Conservation (phyloP, 2,888 invertebrate genomes). For the Microplitis manilae region DNA sequence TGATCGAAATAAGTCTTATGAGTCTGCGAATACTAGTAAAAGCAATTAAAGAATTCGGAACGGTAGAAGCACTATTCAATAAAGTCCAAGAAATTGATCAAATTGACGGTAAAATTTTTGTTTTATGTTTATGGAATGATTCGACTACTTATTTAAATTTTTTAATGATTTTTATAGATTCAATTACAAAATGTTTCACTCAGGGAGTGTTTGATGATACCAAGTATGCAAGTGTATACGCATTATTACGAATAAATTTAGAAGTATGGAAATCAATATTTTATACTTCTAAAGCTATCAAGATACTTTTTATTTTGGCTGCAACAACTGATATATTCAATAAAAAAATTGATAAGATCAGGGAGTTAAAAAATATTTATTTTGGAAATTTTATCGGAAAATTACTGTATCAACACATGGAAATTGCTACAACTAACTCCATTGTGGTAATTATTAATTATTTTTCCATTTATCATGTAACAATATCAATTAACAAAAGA, state of each 20-base stretch:
- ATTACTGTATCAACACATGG: background rate
- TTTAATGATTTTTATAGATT: background rate
- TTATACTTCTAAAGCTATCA: background rate
- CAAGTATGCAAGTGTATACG: slow-evolving; percentile 10
- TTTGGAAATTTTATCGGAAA: background rate
- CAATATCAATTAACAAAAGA: no score
- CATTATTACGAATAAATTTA: background rate
- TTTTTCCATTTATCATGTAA: no score
- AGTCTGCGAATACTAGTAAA: slow-evolving; percentile 1
- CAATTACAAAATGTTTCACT: background rate
- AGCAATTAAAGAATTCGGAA: slow-evolving; percentile 14
- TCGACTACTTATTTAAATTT: background rate
- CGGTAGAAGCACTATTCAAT: background rate
- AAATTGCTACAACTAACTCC: background rate
- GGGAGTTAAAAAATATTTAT: background rate
- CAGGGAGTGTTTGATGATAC: background rate
- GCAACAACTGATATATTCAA: background rate
- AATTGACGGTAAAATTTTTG: background rate
- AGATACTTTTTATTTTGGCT: background rate
- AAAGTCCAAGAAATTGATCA: background rate
- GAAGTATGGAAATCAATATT: background rate
- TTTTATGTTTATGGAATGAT: background rate
- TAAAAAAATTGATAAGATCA: background rate
- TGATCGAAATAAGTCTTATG: background rate
- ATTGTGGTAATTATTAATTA: background rate